Evolutionary conservation across 2,113 vertebrate genomes (phyloP).

Genomic region (Ibidorhyncha struthersii): DNA sequence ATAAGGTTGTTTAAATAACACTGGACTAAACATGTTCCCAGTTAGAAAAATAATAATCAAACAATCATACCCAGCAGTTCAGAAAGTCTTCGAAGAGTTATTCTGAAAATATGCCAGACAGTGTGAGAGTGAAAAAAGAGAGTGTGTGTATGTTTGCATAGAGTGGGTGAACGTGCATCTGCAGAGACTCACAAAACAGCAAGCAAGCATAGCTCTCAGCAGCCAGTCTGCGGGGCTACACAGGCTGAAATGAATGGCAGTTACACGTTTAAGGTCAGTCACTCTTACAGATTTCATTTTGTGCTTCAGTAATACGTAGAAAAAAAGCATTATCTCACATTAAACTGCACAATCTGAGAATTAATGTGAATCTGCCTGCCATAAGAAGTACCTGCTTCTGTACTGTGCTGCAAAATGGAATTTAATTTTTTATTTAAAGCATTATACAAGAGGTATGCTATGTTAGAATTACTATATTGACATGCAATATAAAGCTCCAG

Average conservation of each 20-base stretch:
- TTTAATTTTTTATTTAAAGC: not conserved
- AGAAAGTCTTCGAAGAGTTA: constrained; percentile 71
- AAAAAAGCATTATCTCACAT: not conserved
- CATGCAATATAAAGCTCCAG: not conserved
- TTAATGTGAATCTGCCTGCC: not conserved
- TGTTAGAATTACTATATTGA: not conserved
- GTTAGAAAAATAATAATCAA: constrained; percentile 60
- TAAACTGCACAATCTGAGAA: not conserved
- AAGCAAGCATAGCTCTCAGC: constrained; percentile 66
- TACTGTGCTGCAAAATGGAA: not conserved
- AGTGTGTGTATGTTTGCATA: constrained; percentile 32
- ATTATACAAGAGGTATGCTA: not conserved
- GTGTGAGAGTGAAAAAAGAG: constrained; percentile 39
- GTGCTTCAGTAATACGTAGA: not conserved
- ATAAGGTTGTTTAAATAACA: constrained; percentile 73
- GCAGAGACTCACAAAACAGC: constrained; percentile 64
- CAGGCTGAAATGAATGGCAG: constrained; percentile 55
- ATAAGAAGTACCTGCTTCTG: not conserved
- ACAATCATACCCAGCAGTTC: constrained; percentile 68
- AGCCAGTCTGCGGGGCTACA: constrained; percentile 53
- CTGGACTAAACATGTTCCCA: constrained; percentile 54
- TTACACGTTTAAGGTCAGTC: not conserved
- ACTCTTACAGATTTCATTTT: not conserved
- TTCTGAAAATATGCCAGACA: constrained; percentile 70
- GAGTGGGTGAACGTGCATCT: constrained; percentile 46